A percentile compares a stretch with the other conserved stretches of the same genome.
phyloP scores from a whole-genome alignment of 2,888 invertebrate genomes.

The Sussaba pulchella region DNA sequence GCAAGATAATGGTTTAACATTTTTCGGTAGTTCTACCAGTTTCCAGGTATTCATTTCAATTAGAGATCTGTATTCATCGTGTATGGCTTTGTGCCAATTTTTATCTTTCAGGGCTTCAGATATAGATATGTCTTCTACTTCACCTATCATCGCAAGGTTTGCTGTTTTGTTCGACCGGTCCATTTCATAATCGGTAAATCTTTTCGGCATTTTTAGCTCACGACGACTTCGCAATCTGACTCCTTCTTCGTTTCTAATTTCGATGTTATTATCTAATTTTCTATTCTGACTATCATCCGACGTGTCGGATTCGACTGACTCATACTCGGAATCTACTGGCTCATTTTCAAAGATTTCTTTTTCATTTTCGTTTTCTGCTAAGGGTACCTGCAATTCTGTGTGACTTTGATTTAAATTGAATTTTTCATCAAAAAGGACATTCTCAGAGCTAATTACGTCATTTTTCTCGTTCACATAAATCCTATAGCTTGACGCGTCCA shows the following conservation, averaged over 20 bases:
- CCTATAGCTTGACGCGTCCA: conserved; percentile 68
- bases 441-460: conserved; percentile 66
- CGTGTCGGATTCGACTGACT: conserved; percentile 39
- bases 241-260: conserved; percentile 32
- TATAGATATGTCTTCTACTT: conserved; percentile 68
- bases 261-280: conserved; percentile 36
- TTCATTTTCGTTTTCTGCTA: conserved; percentile 41
- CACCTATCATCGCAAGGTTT: conserved; percentile 64
- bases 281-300: conserved; percentile 44
- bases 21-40: conserved; percentile 65
- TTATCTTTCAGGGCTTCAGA: conserved; percentile 71
- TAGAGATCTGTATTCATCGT: conserved; percentile 67
- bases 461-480: conserved; percentile 57
- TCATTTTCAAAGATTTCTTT: conserved; percentile 32
- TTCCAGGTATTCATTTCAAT: conserved; percentile 71
- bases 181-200: conserved; percentile 58
- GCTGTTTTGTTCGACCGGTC: conserved; percentile 5
- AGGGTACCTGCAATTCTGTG: conserved; percentile 41
- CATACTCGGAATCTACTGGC: conserved; percentile 52
- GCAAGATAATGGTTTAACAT: conserved; percentile 68
- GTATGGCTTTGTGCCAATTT: conserved; percentile 73
- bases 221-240: conserved; percentile 62
- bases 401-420: neutral
- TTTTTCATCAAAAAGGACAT: conserved; percentile 68
- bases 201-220: conserved; percentile 58